Base-by-base conservation (phyloP, 2,797 vertebrate genomes). In the Orestias chungarensis region DNA sequence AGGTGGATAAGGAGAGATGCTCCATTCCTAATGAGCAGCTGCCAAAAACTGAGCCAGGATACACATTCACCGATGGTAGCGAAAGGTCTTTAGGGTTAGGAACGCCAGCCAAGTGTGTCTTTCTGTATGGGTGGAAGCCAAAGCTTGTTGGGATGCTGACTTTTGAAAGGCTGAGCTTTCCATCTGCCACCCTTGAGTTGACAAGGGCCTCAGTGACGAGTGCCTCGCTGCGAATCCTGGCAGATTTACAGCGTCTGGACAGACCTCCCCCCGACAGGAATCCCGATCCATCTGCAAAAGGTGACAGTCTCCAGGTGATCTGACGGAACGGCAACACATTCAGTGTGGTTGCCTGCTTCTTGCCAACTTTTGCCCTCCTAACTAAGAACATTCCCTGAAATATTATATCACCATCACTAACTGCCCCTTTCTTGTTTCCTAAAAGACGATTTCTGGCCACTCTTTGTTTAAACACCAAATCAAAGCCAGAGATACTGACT, bases 21-120 rank as follows among this genome's bases (percentile, higher is more conserved):
- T 79, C 71, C 3, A 0, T 79, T 33, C 67, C 89, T 93, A 94
- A 93, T 79, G 74, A 94, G 92, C 90, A 82, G 72, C 70, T 79
- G 85, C 86, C 82, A 78, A 66, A 91, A 82, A 84, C 75, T 82
- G 68, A 68, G 70, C 69, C 7, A 8, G 70, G 73, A 84, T 72
- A 79, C 74, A 62, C 68, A 62, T 40, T 71, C 44, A 1, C 64
- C 77, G 57, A 11, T 73, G 74, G 54, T 76, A 71, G 78, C 71
- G 82, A 71, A 83, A 88, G 90, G 88, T 91, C 46, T 38, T 88
- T 87, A 81, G 84, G 88, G 88, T 87, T 78, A 86, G 75, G 55
- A 86, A 76, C 50, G 76, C 55, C 17, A 38, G 78, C 66, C 75
- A 54, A 6, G 68, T 71, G 20, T 52, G 29, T 55, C 35, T 59